Percentiles rank a stretch among this genome's conserved stretches.
These are phyloP conservation scores for Acronicta aceris DNA, from an alignment of 2,888 invertebrate genomes.

Conservation along the genomic window DNA sequence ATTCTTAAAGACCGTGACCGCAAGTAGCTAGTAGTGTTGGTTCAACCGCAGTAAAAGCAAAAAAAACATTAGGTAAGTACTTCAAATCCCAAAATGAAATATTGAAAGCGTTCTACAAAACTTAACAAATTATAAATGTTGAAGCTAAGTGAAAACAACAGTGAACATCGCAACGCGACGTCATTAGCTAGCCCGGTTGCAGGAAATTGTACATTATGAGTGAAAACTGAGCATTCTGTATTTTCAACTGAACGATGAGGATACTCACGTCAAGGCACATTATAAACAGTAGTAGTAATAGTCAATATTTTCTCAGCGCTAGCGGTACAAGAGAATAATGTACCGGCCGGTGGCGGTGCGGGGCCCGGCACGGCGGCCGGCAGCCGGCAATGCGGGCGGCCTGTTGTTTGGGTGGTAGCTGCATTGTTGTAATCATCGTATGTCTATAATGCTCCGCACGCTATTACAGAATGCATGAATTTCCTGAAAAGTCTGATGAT, in stretches of 20 bases:
- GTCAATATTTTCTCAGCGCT: conserved; percentile 38
- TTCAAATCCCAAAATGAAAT: conserved; percentile 24
- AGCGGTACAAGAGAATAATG: conserved; percentile 18
- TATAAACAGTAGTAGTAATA: conserved; percentile 36
- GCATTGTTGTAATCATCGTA: conserved; percentile 33
- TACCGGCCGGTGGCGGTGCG: not conserved
- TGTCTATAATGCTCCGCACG: conserved; percentile 27
- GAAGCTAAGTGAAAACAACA: conserved; percentile 63
- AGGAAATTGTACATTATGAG: conserved; percentile 72
- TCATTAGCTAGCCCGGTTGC: conserved; percentile 64
- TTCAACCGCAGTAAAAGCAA: conserved; percentile 13
- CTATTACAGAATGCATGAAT: conserved; percentile 25
- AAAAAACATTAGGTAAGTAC: conserved; percentile 13
- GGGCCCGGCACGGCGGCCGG: too few relatives aligned
- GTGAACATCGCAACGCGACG: conserved; percentile 57
- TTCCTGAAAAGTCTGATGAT: conserved; percentile 18
- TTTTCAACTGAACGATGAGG: conserved; percentile 62
- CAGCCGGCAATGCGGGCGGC: too few relatives aligned
- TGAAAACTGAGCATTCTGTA: conserved; percentile 68
- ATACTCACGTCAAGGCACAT: conserved; percentile 42
- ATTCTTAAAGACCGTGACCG: conserved; percentile 21
- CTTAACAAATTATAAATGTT: conserved; percentile 62
- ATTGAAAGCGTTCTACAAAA: conserved; percentile 29
- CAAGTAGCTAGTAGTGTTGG: conserved; percentile 14
- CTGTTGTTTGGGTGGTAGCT: conserved; percentile 24